These are phyloP conservation scores for Ichneumoninae sp. DNA, from an alignment of 2,888 invertebrate genomes.

Conservation along the genomic window DNA sequence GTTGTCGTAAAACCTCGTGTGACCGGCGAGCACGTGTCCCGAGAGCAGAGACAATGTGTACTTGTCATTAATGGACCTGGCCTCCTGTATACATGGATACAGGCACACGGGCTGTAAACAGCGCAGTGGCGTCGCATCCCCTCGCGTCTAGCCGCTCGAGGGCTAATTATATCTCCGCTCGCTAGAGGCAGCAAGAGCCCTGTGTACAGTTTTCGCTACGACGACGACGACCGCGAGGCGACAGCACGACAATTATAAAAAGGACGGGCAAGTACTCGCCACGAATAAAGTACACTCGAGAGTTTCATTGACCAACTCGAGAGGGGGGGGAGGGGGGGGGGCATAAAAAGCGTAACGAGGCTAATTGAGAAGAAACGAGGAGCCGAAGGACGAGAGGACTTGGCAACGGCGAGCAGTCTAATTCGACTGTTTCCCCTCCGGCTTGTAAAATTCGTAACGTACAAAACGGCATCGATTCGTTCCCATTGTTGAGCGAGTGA, in stretches of 20 bases:
- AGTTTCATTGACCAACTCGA: constrained; percentile 1
- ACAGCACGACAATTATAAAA: constrained; percentile 54
- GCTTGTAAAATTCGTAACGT: neutral
- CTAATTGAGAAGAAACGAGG: neutral
- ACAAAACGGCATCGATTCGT: neutral
- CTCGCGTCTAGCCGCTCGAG: constrained; percentile 39
- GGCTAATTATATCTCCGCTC: constrained; percentile 45
- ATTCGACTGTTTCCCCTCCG: neutral
- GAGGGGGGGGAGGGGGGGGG: neutral
- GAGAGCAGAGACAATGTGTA: constrained; percentile 10
- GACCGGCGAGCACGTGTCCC: constrained; percentile 14
- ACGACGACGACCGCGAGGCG: constrained; percentile 26
- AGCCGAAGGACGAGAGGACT: neutral
- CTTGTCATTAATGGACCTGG: constrained; percentile 22
- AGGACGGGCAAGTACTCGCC: constrained; percentile 25
- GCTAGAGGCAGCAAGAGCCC: constrained; percentile 4
- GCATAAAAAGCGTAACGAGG: neutral
- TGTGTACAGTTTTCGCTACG: neutral
- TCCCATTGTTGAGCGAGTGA: neutral
- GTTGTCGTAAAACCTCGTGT: constrained; percentile 9
- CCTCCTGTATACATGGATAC: neutral
- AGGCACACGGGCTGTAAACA: neutral
- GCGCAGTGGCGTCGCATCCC: constrained; percentile 13
- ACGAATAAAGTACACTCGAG: constrained; percentile 26
- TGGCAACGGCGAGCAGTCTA: neutral